Evolutionary conservation across 2,113 vertebrate genomes (phyloP).

Genomic region (Aegotheles bennettii): DNA sequence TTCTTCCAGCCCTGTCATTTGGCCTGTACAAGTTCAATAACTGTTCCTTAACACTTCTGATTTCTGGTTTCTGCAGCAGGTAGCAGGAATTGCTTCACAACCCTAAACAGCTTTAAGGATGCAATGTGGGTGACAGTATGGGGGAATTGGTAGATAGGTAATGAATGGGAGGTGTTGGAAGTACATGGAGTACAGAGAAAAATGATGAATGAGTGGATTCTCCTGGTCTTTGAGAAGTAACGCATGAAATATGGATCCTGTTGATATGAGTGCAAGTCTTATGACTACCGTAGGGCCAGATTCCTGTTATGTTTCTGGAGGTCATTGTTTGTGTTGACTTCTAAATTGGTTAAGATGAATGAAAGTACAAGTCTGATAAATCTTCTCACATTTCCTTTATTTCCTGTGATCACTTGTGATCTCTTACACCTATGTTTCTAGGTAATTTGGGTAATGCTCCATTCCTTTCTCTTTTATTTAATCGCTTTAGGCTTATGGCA

Average conservation of each 20-base stretch:
- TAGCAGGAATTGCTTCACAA: not conserved
- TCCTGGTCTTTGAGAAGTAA: not conserved
- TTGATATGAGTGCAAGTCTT: not conserved
- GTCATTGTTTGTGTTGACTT: not conserved
- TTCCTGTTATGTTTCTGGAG: not conserved
- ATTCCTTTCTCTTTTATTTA: not conserved
- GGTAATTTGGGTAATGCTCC: not conserved
- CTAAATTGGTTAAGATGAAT: not conserved
- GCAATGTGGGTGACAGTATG: not conserved
- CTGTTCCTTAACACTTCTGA: not conserved
- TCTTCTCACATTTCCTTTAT: not conserved
- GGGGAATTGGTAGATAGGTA: not conserved
- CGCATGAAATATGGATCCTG: not conserved
- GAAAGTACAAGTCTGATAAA: not conserved
- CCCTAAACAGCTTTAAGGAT: not conserved
- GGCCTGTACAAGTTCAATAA: not conserved
- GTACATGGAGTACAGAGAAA: not conserved
- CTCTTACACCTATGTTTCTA: not conserved
- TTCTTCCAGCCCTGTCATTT: not conserved
- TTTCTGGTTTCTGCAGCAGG: not conserved
- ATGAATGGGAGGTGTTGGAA: not conserved
- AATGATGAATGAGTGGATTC: not conserved
- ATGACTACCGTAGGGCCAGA: not conserved
- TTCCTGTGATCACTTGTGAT: not conserved
- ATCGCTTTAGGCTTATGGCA: slow-evolving; percentile 83